Conservation (phyloP, 1,140 invertebrate genomes). For the Drosophila sproati region DNA sequence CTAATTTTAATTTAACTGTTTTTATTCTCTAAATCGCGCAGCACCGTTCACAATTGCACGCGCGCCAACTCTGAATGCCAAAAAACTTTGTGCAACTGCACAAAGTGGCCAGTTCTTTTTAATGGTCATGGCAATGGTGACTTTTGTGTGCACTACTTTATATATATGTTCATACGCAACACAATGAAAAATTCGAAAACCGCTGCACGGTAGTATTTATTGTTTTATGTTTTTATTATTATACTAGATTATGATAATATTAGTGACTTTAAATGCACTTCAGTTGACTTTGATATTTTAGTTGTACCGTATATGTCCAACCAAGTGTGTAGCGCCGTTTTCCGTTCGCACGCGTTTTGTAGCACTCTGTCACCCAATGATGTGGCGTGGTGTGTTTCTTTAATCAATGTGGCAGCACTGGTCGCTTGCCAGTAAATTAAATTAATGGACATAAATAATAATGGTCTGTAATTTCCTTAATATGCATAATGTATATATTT, state of each 20-base stretch:
- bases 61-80: conserved; percentile 78
- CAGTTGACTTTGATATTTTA: background rate
- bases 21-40: conserved; percentile 53
- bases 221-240: background rate
- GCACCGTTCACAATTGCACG: conserved; percentile 64
- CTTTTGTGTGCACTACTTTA: conserved; percentile 26
- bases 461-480: background rate
- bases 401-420: conserved; percentile 54
- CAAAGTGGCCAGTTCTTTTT: conserved; percentile 50
- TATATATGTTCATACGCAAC: background rate
- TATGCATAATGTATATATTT: background rate
- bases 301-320: conserved; percentile 33
- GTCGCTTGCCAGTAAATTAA: background rate
- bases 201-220: background rate
- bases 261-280: background rate
- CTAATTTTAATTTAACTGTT: conserved; percentile 56
- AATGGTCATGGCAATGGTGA: conserved; percentile 6
- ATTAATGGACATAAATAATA: background rate
- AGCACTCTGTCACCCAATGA: conserved; percentile 72
- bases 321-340: conserved; percentile 55
- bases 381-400: conserved; percentile 42
- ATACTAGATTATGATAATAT: background rate
- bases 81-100: conserved; percentile 56
- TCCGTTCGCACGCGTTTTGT: conserved; percentile 70
- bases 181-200: background rate